Percentiles rank a stretch among this genome's conserved stretches.
Evolutionary conservation across 2,797 vertebrate species (phyloP).

Genomic region (Bovichtus variegatus): DNA sequence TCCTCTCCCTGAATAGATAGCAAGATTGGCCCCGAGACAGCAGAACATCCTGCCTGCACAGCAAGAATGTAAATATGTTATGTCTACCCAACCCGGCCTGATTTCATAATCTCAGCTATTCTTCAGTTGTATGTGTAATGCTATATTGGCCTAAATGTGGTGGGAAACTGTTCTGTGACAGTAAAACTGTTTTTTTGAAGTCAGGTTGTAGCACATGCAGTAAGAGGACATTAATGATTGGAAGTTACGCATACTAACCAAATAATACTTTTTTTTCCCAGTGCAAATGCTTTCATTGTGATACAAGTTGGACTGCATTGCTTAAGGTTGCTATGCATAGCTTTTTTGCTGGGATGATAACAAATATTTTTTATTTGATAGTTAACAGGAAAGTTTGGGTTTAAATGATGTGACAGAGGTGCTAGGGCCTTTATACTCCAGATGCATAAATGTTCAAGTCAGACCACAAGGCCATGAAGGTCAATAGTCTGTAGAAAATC

Average conservation of each 20-base stretch:
- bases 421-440: background rate
- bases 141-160: background rate
- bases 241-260: background rate
- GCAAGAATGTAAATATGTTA: constrained; percentile 89
- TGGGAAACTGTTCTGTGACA: constrained; percentile 15
- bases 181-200: background rate
- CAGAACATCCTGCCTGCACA: constrained; percentile 78
- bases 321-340: background rate
- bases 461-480: background rate
- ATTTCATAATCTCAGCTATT: constrained; percentile 77
- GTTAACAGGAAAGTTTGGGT: background rate
- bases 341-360: background rate
- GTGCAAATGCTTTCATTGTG: background rate
- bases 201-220: background rate
- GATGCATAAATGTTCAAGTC: background rate
- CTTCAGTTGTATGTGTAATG: constrained; percentile 17
- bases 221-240: background rate
- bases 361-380: background rate
- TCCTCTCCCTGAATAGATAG: constrained; percentile 72
- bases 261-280: background rate
- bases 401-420: background rate
- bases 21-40: constrained; percentile 73
- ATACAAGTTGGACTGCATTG: background rate
- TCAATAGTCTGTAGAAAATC: background rate
- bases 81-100: constrained; percentile 78